Evolutionary conservation across 2,797 vertebrate species (phyloP), one percentile per base, ranked within the genome.

Genomic region (Typhlichthys subterraneus): DNA sequence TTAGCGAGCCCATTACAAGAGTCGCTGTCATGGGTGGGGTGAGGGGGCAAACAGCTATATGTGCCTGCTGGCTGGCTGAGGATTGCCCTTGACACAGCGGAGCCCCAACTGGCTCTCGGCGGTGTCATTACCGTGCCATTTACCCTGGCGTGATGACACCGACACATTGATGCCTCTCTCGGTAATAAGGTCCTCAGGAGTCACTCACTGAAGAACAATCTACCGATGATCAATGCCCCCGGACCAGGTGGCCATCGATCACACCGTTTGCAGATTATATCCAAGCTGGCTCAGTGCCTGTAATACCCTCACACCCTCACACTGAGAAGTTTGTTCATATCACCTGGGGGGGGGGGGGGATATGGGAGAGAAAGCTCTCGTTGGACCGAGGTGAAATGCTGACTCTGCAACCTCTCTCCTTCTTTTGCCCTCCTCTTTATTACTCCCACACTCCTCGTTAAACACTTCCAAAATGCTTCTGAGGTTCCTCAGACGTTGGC

Each of bases 171-270:
- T 58, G 17, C 55, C 45, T 64, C 53, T 47, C 38, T 47, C 38
- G 46, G 54, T 67, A 63, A 69, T 63, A 10, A 8, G 8, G 19
- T 59, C 42, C 47, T 63, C 47, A 19, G 53, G 53, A 79, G 53
- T 74, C 50, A 69, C 12, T 70, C 33, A 61, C 57, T 53, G 31
- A 61, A 9, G 2, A 54, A 48, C 64, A 47, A 62, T 67, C 54
- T 48, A 15, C 50, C 48, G 42, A 5, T 23, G 49, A 68, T 77
- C 42, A 31, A 23, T 65, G 12, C 45, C n/a, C 29, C 42, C 49
- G 38, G 7, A 67, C 49, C 29, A n/a, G 5, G 15, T 48, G 45
- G 53, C 23, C 55, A 54, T 45, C 49, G 14, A 54, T 59, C 61
- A 70, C n/a, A 15, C 10, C 47, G 7, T 57, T 31, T 10, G 17